Conservation (phyloP, 37 sponge, comb jelly and placozoan genomes). For the Beroe forskalii region DNA sequence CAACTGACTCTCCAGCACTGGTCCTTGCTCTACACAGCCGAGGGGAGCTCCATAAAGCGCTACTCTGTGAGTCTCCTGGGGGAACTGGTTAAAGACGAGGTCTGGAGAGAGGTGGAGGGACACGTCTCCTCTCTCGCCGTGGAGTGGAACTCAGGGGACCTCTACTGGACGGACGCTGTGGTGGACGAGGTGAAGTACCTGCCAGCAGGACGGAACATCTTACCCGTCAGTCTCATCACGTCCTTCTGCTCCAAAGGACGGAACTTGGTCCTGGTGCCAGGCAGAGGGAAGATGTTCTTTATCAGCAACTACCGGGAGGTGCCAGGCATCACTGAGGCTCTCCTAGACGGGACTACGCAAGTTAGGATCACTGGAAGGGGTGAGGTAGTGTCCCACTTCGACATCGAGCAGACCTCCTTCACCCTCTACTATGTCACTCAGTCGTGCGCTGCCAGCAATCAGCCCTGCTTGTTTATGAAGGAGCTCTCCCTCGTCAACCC, state of each 20-base stretch:
- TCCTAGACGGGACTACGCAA: not conserved
- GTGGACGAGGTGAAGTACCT: not conserved
- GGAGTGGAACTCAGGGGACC: slow-evolving; percentile 12
- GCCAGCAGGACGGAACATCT: not conserved
- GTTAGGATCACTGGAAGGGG: not conserved
- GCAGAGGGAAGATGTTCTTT: slow-evolving; percentile 22
- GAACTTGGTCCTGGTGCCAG: not conserved
- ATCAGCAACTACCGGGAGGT: not conserved
- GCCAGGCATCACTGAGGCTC: not conserved
- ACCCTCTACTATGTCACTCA: slow-evolving; percentile 5
- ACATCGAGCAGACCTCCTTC: not conserved
- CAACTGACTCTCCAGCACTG: not conserved
- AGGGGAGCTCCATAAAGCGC: not conserved
- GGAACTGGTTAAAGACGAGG: not conserved
- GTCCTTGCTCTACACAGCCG: slow-evolving; percentile 13
- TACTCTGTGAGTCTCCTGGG: not conserved
- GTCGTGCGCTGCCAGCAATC: not conserved
- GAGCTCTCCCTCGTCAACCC: not conserved
- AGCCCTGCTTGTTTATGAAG: not conserved
- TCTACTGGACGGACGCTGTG: slow-evolving; percentile 23
- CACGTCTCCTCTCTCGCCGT: slow-evolving; percentile 40
- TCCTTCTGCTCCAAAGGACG: not conserved
- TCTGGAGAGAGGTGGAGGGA: not conserved
- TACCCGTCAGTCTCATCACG: not conserved
- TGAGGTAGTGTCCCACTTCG: slow-evolving; percentile 44